These are phyloP conservation scores for Poeciliopsis presidionis DNA, from an alignment of 2,797 vertebrate genomes.

Conservation along the genomic window DNA sequence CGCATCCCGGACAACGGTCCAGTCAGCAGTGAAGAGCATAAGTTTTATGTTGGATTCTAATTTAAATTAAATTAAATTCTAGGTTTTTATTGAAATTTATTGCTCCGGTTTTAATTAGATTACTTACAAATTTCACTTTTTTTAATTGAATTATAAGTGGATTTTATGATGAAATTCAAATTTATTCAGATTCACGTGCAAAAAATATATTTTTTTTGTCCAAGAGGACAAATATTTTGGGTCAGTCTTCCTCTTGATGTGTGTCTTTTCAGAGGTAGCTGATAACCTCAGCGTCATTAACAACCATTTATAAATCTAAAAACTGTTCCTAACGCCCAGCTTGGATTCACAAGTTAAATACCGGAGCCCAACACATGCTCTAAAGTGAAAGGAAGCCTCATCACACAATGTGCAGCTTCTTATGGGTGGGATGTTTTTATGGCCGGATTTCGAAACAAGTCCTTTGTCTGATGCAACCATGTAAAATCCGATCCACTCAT, in stretches of 20 bases:
- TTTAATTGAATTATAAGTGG: background rate
- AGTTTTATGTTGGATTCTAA: background rate
- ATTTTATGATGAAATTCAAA: background rate
- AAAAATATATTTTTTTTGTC: background rate
- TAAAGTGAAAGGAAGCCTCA: conserved; percentile 24
- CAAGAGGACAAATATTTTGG: background rate
- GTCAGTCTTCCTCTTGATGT: too few relatives aligned
- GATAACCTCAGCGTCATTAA: background rate
- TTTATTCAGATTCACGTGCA: background rate
- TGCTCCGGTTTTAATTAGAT: background rate
- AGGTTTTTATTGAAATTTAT: background rate
- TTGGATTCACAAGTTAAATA: background rate
- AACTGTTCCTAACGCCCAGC: background rate
- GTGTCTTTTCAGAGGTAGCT: background rate
- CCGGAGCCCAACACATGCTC: background rate
- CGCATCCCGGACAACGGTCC: background rate
- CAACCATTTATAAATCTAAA: background rate
- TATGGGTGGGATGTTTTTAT: conserved; percentile 38
- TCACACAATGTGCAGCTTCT: conserved; percentile 41
- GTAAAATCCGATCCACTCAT: conserved; percentile 43
- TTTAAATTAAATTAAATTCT: background rate
- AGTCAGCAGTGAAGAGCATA: background rate
- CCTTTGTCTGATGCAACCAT: conserved; percentile 48
- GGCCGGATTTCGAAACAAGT: conserved; percentile 41
- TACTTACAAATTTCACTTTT: background rate